These are phyloP conservation scores for Leptinotarsa haldemani DNA, from an alignment of 2,888 invertebrate genomes.

Conservation along the genomic window DNA sequence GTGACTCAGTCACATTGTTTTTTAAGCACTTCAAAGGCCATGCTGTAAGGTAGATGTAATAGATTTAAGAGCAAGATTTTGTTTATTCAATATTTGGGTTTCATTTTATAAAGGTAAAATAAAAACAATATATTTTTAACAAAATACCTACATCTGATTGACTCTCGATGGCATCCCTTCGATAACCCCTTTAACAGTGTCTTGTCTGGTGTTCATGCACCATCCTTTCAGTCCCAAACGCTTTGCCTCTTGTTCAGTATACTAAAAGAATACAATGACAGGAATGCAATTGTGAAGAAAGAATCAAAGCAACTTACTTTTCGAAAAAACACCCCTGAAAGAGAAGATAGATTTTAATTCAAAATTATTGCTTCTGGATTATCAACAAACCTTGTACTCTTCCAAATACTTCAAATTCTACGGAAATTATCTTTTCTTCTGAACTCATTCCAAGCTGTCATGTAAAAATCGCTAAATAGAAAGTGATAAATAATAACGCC, in stretches of 20 bases:
- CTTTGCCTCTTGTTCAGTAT: constrained; percentile 74
- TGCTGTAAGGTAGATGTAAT: no score
- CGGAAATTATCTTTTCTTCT: constrained; percentile 52
- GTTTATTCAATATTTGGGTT: background rate
- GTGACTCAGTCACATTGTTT: no score
- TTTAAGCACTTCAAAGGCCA: no score
- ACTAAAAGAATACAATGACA: constrained; percentile 65
- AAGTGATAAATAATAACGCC: background rate
- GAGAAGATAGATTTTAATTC: constrained; percentile 12
- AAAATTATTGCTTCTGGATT: constrained; percentile 6
- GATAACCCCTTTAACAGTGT: constrained; percentile 76
- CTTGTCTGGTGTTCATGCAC: constrained; percentile 77
- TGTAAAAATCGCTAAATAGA: background rate
- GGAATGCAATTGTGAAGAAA: background rate
- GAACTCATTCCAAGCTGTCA: constrained; percentile 38
- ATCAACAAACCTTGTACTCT: constrained; percentile 69
- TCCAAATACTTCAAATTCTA: constrained; percentile 74
- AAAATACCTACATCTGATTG: constrained; percentile 72
- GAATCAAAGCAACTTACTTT: constrained; percentile 65
- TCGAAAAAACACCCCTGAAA: constrained; percentile 71
- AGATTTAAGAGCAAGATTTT: no score
- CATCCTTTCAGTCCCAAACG: constrained; percentile 76
- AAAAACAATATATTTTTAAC: constrained; percentile 3
- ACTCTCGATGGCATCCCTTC: constrained; percentile 74
- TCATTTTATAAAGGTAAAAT: background rate